Evolutionary conservation across 2,888 invertebrate genomes (phyloP).

Genomic region (Chironomus riparius): DNA sequence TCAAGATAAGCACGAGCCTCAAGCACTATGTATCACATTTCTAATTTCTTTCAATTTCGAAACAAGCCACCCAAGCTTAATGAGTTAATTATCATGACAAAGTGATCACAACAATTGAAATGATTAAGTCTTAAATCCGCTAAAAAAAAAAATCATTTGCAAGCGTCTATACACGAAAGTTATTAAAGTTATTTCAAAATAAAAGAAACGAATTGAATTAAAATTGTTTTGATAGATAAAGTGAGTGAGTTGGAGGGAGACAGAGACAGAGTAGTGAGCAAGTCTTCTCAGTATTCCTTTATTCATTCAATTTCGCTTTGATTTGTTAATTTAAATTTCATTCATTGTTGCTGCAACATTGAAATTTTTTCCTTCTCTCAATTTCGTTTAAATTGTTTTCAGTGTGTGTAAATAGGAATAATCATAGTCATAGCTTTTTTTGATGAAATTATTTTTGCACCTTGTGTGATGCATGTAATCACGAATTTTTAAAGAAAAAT

Average conservation of each 20-base stretch:
- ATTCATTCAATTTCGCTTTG: not conserved
- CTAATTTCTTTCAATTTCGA: no score
- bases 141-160: not conserved
- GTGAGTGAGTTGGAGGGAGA: not conserved
- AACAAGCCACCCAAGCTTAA: no score
- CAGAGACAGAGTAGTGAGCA: not conserved
- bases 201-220: conserved; percentile 19
- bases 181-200: not conserved
- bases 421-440: no score
- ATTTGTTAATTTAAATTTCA: not conserved
- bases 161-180: conserved; percentile 12
- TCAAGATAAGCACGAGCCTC: no score
- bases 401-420: not conserved
- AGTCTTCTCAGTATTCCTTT: not conserved
- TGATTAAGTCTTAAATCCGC: no score
- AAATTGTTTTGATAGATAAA: conserved; percentile 22
- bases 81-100: no score
- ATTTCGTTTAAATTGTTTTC: not conserved
- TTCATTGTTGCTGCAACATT: not conserved
- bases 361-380: not conserved
- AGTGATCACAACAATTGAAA: no score
- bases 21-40: no score
- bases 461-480: conserved; percentile 1
- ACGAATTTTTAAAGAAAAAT: not conserved
- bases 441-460: not conserved